A percentile compares a stretch with the other conserved stretches of the same genome.
phyloP scores from a whole-genome alignment of 2,888 invertebrate genomes.

The Sphaerophoria taeniata region DNA sequence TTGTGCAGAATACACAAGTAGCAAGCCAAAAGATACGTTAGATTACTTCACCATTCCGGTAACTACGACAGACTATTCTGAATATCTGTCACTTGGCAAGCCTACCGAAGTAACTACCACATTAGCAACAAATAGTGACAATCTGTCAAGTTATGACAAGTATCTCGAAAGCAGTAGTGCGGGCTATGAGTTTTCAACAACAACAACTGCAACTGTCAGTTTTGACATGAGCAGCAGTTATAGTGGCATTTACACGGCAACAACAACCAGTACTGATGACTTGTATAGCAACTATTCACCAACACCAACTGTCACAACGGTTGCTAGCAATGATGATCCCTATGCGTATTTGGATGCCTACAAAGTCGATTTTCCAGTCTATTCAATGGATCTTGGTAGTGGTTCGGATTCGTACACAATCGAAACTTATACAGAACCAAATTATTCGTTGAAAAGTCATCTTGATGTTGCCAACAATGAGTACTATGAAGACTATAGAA shows the following conservation, averaged over 20 bases:
- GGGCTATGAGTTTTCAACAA: background rate
- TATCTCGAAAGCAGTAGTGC: slow-evolving; percentile 50
- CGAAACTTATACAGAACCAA: slow-evolving; percentile 60
- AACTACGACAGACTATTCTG: slow-evolving; percentile 65
- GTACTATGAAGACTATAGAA: slow-evolving; percentile 57
- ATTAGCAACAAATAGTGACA: slow-evolving; percentile 33
- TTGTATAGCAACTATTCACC: slow-evolving; percentile 57
- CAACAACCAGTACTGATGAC: slow-evolving; percentile 32
- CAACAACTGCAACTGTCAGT: slow-evolving; percentile 18
- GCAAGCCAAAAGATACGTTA: slow-evolving; percentile 51
- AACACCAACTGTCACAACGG: slow-evolving; percentile 61
- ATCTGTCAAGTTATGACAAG: slow-evolving; percentile 33
- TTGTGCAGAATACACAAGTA: slow-evolving; percentile 32
- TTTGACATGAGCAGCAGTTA: slow-evolving; percentile 19
- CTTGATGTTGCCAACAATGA: slow-evolving; percentile 54
- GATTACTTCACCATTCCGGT: slow-evolving; percentile 54
- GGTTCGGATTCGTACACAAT: slow-evolving; percentile 44
- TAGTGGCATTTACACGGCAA: too few relatives aligned
- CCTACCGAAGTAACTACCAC: slow-evolving; percentile 35
- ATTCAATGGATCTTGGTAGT: slow-evolving; percentile 51
- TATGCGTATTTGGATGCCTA: slow-evolving; percentile 64
- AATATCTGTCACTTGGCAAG: slow-evolving; percentile 51
- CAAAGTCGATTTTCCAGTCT: slow-evolving; percentile 61
- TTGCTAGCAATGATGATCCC: slow-evolving; percentile 63
- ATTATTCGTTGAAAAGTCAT: slow-evolving; percentile 55